Conservation (phyloP, 2,113 vertebrate genomes). For the Pyxicephalus adspersus region DNA sequence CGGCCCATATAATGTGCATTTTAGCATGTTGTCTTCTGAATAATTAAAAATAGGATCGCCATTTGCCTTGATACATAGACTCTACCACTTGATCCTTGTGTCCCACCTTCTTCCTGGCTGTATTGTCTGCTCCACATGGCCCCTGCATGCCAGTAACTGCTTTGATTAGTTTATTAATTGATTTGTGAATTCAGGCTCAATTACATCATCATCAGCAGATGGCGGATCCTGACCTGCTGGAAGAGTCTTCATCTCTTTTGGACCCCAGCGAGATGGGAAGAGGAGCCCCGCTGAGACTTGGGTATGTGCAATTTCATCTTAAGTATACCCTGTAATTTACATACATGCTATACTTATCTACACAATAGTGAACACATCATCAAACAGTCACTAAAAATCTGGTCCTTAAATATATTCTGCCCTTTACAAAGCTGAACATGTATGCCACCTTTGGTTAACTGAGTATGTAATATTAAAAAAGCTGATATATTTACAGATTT, state of each 20-base stretch:
- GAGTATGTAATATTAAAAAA: not conserved
- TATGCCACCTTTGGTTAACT: not conserved
- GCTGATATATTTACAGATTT: conserved; percentile 73
- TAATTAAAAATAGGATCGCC: no score
- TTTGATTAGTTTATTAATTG: conserved; percentile 86
- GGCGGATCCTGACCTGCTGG: conserved; percentile 97
- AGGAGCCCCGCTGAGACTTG: conserved; percentile 86
- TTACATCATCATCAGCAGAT: conserved; percentile 90
- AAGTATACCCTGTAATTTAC: not conserved
- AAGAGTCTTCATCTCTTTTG: conserved; percentile 89
- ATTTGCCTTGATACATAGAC: conserved; percentile 47
- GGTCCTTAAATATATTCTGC: no score
- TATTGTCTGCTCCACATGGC: conserved; percentile 72
- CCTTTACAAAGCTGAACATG: no score
- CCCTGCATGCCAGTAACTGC: conserved; percentile 86
- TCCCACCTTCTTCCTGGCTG: conserved; percentile 63
- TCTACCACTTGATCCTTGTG: conserved; percentile 32
- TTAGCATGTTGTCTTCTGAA: no score
- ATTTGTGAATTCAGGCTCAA: conserved; percentile 89
- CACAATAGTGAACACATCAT: no score
- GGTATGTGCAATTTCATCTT: conserved; percentile 71
- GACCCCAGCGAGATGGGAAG: conserved; percentile 87
- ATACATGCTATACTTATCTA: not conserved
- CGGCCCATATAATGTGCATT: no score
- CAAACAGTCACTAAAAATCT: no score